Evolutionary conservation across 2,797 vertebrate species (phyloP).

Genomic region (Pseudomugil tenellus): DNA sequence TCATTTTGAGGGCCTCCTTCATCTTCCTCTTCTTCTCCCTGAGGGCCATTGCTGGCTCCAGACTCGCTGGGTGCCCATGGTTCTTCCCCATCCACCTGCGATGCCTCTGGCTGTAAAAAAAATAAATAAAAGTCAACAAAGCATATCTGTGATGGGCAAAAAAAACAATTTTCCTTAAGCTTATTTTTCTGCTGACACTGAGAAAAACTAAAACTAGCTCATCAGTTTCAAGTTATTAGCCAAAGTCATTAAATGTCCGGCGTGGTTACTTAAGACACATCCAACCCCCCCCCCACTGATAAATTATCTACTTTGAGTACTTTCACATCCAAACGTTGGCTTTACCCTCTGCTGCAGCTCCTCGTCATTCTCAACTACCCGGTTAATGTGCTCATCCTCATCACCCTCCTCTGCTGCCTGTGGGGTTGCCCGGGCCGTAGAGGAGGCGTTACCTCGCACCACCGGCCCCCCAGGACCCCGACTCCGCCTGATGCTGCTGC

Average conservation of each 20-base stretch:
- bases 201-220: background rate
- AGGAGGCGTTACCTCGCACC: constrained; percentile 95
- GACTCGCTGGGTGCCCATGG: constrained; percentile 79
- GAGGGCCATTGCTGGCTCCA: constrained; percentile 71
- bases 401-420: constrained; percentile 91
- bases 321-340: background rate
- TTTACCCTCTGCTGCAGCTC: constrained; percentile 74
- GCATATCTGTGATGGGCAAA: constrained; percentile 5
- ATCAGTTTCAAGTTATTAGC: background rate
- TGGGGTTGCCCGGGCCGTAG: constrained; percentile 93
- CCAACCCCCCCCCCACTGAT: background rate
- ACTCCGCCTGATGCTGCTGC: constrained; percentile 98
- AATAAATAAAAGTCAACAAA: too few relatives aligned
- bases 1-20: constrained; percentile 80
- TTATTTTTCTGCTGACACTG: background rate
- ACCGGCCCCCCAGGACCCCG: constrained; percentile 91
- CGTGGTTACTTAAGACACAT: background rate
- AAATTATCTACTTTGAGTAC: constrained; percentile 2
- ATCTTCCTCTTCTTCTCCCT: constrained; percentile 76
- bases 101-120: constrained; percentile 63
- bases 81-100: constrained; percentile 69
- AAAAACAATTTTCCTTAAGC: background rate
- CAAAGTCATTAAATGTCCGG: background rate
- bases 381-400: constrained; percentile 87
- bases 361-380: constrained; percentile 82